Base-by-base conservation (phyloP, 1,140 invertebrate species). In the Ips nitidus region DNA sequence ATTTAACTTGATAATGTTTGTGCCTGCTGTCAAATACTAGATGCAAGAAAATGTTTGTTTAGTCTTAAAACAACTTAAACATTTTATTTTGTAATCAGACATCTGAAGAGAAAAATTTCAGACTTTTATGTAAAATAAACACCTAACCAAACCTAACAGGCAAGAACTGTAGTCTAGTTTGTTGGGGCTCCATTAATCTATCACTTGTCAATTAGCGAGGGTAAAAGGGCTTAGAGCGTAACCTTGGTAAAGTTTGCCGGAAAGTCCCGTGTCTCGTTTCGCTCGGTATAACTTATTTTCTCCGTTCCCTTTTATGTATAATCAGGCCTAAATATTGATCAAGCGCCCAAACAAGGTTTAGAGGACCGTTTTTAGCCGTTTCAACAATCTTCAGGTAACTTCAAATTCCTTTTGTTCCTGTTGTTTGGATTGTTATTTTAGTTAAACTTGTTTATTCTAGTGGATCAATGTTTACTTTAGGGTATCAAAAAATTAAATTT, bases 161-260 rank as follows among this genome's bases (percentile, higher is more conserved):
- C 45, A 50, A 50, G 22, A 50, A 50, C 45, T 3, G 6, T 8
- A 50, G 7, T 50, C 22, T 6, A 1, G 1, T 50, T 50, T 50
- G 45, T 50, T 50, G 22, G 45, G 3, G 45, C 22, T 47, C 40
- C 59, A 47, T 61, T 61, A 61, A 61, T 61, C 59, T 61, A 61
- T 61, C 59, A 47, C 41, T 50, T 61, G 59, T 61, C 59, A 61
- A 61, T 61, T 61, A 61, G 59, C 45, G 39, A 37, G 42, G 36
- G 42, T 8, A 61, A 61, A 61, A 47, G 2, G 39, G 57, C n/a
- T 61, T 37, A 39, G 59, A 50, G 8, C 59, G 59, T 4, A 61
- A 61, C 42, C 59, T 61, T 61, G 6, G 56, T 37, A 41, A 61
- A 61, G 22, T 45, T 61, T 61, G 8, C 38, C 56, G 2, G 22